phyloP scores from a whole-genome alignment of 2,113 vertebrate genomes.

The Toxotes jaculatrix region DNA sequence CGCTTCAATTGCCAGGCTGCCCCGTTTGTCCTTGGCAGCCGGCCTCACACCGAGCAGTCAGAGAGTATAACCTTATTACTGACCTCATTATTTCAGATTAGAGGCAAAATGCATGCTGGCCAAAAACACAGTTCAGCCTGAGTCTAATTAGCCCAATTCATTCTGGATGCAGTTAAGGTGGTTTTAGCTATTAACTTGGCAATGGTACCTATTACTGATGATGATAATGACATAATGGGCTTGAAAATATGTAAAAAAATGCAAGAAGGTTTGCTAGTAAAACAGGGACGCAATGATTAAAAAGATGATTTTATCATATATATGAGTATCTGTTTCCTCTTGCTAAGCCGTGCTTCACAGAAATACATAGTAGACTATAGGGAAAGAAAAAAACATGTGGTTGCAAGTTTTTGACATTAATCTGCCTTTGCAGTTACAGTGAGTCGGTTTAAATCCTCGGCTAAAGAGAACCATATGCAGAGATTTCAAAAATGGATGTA shows the following conservation, averaged over 20 bases:
- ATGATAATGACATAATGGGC: not conserved
- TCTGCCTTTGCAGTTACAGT: constrained; percentile 38
- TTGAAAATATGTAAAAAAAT: constrained; percentile 29
- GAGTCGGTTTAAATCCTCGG: constrained; percentile 54
- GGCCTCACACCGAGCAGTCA: constrained; percentile 60
- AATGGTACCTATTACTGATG: not conserved
- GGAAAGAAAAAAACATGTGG: constrained; percentile 29
- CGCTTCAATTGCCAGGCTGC: constrained; percentile 27
- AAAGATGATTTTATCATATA: not conserved
- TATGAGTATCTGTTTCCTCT: not conserved
- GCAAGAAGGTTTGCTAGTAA: not conserved
- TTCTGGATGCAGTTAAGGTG: constrained; percentile 26
- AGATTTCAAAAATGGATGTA: constrained; percentile 26
- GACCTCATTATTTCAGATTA: constrained; percentile 79
- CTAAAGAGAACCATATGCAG: constrained; percentile 24
- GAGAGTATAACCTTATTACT: constrained; percentile 67
- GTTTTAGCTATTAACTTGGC: constrained; percentile 34
- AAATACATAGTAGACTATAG: constrained; percentile 12
- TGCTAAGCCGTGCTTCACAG: not conserved
- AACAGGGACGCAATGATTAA: not conserved
- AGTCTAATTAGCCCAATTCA: constrained; percentile 56
- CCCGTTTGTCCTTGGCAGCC: constrained; percentile 35
- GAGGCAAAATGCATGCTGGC: constrained; percentile 45
- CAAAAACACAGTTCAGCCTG: constrained; percentile 8
- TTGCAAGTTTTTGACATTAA: constrained; percentile 57